Base-by-base conservation (phyloP, 2,113 vertebrate species). In the Zosterops pallidus region DNA sequence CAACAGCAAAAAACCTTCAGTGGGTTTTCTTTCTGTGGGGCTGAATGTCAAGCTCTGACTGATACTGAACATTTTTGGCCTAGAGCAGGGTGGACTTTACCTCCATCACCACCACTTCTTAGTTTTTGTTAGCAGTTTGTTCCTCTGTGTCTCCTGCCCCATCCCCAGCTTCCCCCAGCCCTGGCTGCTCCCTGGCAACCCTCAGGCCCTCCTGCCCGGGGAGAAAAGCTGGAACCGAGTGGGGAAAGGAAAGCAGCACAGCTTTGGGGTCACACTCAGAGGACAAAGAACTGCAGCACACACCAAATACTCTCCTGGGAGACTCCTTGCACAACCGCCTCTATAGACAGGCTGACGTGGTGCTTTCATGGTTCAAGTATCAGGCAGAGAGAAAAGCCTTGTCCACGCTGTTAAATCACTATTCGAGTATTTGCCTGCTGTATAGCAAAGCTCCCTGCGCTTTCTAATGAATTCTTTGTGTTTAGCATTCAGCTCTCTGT, bases 381-480 rank as follows among this genome's bases (percentile, higher is more conserved):
- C 72, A 62, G 87, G 31, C 1, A 35, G 81, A 71, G 47, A 59
- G 55, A 59, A 76, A 88, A 93, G 86, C 69, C 46, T 5, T 31
- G 52, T 7, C 55, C 41, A 8, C 22, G 65, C 75, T 37, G 22
- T 60, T 71, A 88, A 88, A 50, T 14, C 46, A 31, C 44, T 62
- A 12, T 44, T 67, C 14, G 47, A 85, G 12, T 22, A 47, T 88
- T 93, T 92, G 75, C 63, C 75, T 47, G 76, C 80, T 76, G 59
- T 25, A 88, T 25, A 88, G 88, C 12, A 63, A 88, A 83, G 76
- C 56, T 91, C 72, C 56, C 60, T 23, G 44, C 28, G 76, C 92
- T 96, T 94, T 93, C 76, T 89, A 92, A 94, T 93, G 86, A 96
- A 93, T 93, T 89, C 76, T 89, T n/a, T 26, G 63, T 59, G 42